A percentile compares a stretch with the other conserved stretches of the same genome.
Evolutionary conservation across 2,113 vertebrate genomes (phyloP).

Genomic region (Antigone vipio): DNA sequence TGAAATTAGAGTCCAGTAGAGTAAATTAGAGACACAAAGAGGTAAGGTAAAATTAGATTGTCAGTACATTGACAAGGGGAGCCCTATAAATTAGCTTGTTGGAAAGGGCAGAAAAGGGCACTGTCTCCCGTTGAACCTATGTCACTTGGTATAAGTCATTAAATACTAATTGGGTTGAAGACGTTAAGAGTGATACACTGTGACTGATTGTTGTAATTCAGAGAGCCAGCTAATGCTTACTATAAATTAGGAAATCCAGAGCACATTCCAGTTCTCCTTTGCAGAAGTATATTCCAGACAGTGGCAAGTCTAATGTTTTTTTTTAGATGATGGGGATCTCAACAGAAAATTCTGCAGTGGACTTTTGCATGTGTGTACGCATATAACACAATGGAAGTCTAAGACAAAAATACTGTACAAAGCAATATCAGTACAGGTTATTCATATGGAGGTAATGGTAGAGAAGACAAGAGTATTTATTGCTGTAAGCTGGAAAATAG

Average conservation of each 20-base stretch:
- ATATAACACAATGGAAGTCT: background rate
- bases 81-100: background rate
- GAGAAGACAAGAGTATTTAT: background rate
- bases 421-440: background rate
- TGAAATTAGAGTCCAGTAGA: background rate
- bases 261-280: background rate
- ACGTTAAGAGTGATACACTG: background rate
- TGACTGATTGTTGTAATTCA: background rate
- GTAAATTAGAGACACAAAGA: background rate
- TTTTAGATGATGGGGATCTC: background rate
- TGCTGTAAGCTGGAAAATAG: background rate
- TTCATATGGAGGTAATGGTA: background rate
- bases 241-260: background rate
- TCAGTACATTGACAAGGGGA: background rate
- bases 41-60: background rate
- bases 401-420: background rate
- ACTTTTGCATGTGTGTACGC: accelerated
- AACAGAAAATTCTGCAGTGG: background rate
- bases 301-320: background rate
- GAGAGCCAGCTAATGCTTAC: background rate
- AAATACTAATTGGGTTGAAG: background rate
- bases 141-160: background rate
- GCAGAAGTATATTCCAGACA: background rate
- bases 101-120: background rate
- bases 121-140: background rate